Evolutionary conservation across 2,888 invertebrate species (phyloP).

Genomic region (Lithophane semibrunnea): DNA sequence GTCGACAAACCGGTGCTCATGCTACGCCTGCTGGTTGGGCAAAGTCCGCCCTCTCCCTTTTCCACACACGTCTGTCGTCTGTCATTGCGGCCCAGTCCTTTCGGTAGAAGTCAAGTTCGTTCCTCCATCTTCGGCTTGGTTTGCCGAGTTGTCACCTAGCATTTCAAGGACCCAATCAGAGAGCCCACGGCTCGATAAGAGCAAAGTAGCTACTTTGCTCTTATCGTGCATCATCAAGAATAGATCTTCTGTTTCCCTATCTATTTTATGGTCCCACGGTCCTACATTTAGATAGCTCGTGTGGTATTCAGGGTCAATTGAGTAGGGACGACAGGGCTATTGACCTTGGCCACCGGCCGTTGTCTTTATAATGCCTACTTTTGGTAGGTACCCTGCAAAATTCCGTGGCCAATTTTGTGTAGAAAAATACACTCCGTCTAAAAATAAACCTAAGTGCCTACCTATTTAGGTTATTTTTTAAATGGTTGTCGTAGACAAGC

Average conservation of each 20-base stretch:
- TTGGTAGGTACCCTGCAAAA: constrained; percentile 10
- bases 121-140: not conserved
- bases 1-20: too few relatives aligned
- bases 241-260: constrained; percentile 40
- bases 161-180: not conserved
- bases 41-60: not conserved
- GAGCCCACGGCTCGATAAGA: too few relatives aligned
- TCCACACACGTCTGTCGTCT: not conserved
- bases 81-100: not conserved
- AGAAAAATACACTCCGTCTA: not conserved
- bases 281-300: constrained; percentile 51
- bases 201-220: not conserved
- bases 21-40: too few relatives aligned
- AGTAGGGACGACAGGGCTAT: constrained; percentile 53
- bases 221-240: constrained; percentile 24
- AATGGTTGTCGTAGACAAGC: not conserved
- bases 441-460: too few relatives aligned
- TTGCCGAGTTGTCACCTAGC: too few relatives aligned
- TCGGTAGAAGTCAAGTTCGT: not conserved
- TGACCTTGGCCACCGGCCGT: constrained; percentile 47
- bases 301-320: constrained; percentile 60
- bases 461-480: constrained; percentile 9
- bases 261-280: constrained; percentile 26
- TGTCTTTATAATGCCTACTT: constrained; percentile 55
- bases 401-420: constrained; percentile 20